Percentiles rank a stretch among this genome's conserved stretches.
These are phyloP conservation scores for Eulimnadia texana DNA, from an alignment of 1,140 invertebrate species.

Conservation along the genomic window DNA sequence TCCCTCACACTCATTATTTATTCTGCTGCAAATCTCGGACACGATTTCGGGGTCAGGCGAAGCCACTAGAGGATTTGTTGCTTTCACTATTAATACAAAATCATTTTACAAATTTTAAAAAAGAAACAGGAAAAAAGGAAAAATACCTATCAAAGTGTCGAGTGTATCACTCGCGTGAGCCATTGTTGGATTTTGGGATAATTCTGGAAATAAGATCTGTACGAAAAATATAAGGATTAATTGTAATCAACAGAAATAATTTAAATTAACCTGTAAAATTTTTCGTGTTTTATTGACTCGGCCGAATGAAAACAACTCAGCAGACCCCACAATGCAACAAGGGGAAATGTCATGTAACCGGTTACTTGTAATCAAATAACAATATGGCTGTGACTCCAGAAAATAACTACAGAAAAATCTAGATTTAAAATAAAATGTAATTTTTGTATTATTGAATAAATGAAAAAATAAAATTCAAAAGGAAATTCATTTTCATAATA, in stretches of 20 bases:
- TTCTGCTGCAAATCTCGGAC: slow-evolving; percentile 58
- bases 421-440: neutral
- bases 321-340: too few relatives aligned
- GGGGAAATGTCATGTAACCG: too few relatives aligned
- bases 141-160: slow-evolving; percentile 4
- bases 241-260: too few relatives aligned
- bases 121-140: neutral
- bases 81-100: slow-evolving; percentile 41
- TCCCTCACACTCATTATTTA: slow-evolving; percentile 59
- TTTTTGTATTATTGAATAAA: neutral
- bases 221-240: too few relatives aligned
- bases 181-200: too few relatives aligned
- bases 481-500: too few relatives aligned
- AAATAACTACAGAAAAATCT: neutral
- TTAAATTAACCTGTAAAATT: too few relatives aligned
- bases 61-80: slow-evolving; percentile 49
- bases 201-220: too few relatives aligned
- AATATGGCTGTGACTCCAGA: neutral
- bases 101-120: neutral
- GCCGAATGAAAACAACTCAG: too few relatives aligned
- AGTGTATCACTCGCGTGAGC: slow-evolving; percentile 1
- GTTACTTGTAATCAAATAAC: neutral
- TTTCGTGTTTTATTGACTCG: too few relatives aligned
- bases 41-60: slow-evolving; percentile 53
- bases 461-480: neutral